Base-by-base conservation (phyloP, 2,797 vertebrate species). In the Leptatherina wallacei region DNA sequence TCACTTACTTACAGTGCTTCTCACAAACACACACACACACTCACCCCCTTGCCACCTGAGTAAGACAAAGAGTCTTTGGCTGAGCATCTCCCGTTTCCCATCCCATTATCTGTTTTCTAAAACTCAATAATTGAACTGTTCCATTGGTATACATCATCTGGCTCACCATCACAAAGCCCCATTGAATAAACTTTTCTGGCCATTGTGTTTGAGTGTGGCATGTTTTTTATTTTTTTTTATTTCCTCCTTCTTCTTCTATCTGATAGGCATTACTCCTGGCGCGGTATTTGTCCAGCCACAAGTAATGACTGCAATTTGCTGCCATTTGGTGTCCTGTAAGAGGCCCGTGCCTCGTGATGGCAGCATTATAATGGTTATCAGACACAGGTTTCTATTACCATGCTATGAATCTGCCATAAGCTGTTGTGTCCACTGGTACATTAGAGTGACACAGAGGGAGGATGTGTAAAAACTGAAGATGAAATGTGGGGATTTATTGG, bases 91-190 rank as follows among this genome's bases (percentile, higher is more conserved):
- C 65, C 59, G 52, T 86, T 89, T 91, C 85, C 85, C 77, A 67
- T 82, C 78, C 86, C 81, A 91, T 92, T 92, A 91, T 91, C 82
- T 89, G 81, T 89, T 91, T 90, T 86, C 82, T 90, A 87, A 87
- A 92, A 92, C 88, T 91, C 89, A 92, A 91, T 93, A 92, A 93
- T 90, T 91, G 90, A 91, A 92, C 79, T 85, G 73, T 88, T 91
- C 87, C 74, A 73, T 83, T 83, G 73, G 87, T 86, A 89, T 92
- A 89, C 84, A 92, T 92, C 88, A 90, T 89, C 85, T 30, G 14
- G 72, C 74, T 61, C 60, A n/a, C 78, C 64, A 85, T 85, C 83
- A 89, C 73, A 86, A 82, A 90, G 75, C 70, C 78, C 47, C 75
- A 84, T 78, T 90, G 84, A 92, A 89, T 88, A 83, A 88, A 89